Conservation (phyloP, 1,140 invertebrate genomes). For the Bombus fervidus region DNA sequence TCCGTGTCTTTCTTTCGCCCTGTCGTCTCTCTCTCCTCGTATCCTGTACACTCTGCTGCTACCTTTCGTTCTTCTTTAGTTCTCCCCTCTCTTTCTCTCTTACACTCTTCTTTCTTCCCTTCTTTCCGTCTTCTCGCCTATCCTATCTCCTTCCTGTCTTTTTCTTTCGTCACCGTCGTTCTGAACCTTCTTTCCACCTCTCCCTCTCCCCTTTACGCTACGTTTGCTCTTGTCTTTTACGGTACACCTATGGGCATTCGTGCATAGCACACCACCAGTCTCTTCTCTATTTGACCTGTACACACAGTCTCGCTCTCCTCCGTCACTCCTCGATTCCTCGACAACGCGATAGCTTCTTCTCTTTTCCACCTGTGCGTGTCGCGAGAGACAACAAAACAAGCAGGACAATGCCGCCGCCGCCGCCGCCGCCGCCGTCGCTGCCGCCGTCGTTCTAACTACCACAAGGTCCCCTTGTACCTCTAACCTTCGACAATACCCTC, state of each 20-base stretch:
- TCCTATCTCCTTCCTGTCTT: conserved; percentile 36
- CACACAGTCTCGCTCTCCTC: conserved; percentile 52
- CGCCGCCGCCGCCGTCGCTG: conserved; percentile 16
- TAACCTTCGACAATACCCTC: conserved; percentile 46
- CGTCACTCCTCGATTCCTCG: conserved; percentile 44
- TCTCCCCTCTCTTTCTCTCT: conserved; percentile 40
- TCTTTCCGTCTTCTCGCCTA: conserved; percentile 14
- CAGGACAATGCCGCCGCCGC: conserved; percentile 62
- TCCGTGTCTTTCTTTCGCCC: conserved; percentile 36
- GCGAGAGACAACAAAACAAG: conserved; percentile 63
- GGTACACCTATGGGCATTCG: conserved; percentile 54
- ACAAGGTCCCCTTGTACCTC: conserved; percentile 29
- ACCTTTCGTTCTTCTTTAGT: conserved; percentile 53
- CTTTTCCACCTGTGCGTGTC: conserved; percentile 55
- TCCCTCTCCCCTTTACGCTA: conserved; percentile 12
- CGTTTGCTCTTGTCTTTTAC: conserved; percentile 25
- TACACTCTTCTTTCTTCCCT: conserved; percentile 22
- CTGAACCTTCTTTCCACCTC: conserved; percentile 28
- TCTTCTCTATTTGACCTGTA: conserved; percentile 43
- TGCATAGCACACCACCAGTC: conserved; percentile 26
- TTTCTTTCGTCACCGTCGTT: conserved; percentile 46
- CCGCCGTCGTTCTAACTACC: conserved; percentile 34
- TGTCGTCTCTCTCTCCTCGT: conserved; percentile 38
- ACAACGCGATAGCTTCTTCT: conserved; percentile 47
- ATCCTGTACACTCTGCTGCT: conserved; percentile 49